Evolutionary conservation across 2,888 invertebrate species (phyloP), one percentile per base, ranked within the genome.

Genomic region (Ctenicera cuprea): DNA sequence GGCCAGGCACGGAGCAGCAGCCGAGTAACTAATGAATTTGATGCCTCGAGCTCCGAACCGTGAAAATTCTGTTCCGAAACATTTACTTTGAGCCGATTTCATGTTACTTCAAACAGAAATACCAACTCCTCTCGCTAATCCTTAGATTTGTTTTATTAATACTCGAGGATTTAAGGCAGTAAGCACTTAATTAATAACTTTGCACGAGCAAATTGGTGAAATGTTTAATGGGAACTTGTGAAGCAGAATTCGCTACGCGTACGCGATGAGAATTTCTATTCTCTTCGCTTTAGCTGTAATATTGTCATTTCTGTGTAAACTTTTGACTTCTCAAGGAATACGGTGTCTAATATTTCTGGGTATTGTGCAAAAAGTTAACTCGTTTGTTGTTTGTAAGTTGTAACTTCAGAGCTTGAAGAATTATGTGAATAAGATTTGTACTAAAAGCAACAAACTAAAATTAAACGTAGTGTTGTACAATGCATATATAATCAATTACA

Each of bases 41-140:
- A 76, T 77, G 79, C 78, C 78, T 76, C 69, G 78, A 69, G 75
- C 75, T 77, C 68, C 78, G 80, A 80, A 77, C 80, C 81, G 81
- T 80, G 82, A 80, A 81, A 81, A 82, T 79, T 79, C 80, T 79
- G 78, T 82, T 80, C 80, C 81, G 80, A 79, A 80, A 82, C 81
- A 82, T 82, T 81, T 81, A 80, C 80, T 77, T 77, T 78, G 79
- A 80, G 80, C 80, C 80, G 80, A 81, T 81, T 80, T 76, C 76
- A 77, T 76, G 79, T 79, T 78, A 78, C 78, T 78, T 77, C 77
- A 78, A 77, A 78, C 76, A 78, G 76, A 77, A 78, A 75, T 74
- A 76, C 76, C 76, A 75, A 77, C 77, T 76, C 76, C 67, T 74
- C 73, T 73, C 62, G 77, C 76, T 78, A 78, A 78, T 78, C 77